A percentile compares a stretch with the other conserved stretches of the same genome.
These are phyloP conservation scores for Symphodus melops DNA, from an alignment of 2,113 vertebrate genomes.

Conservation along the genomic window DNA sequence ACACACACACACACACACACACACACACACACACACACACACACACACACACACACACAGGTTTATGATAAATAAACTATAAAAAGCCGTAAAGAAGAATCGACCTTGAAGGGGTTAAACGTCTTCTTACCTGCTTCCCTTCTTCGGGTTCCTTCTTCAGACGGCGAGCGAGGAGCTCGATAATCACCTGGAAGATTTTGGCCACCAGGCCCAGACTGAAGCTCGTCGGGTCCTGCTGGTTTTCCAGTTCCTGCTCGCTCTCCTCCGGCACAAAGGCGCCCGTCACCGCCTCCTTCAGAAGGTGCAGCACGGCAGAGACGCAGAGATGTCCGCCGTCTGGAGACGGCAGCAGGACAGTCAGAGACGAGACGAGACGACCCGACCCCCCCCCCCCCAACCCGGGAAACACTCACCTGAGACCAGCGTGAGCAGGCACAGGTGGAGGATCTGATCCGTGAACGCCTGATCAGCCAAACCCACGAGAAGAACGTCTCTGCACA, in stretches of 20 bases:
- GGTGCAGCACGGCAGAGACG: constrained; percentile 82
- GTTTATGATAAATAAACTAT: too few relatives aligned
- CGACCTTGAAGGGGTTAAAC: neutral
- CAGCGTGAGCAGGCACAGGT: constrained; percentile 82
- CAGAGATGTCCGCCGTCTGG: constrained; percentile 86
- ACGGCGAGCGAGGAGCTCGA: constrained; percentile 84
- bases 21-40: too few relatives aligned
- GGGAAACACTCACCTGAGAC: constrained; percentile 85
- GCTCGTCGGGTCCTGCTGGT: constrained; percentile 66
- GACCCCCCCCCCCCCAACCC: too few relatives aligned
- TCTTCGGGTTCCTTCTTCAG: constrained; percentile 86
- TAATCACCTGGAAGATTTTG: constrained; percentile 90
- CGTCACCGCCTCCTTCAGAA: constrained; percentile 86
- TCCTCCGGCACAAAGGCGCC: constrained; percentile 73
- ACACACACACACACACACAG: too few relatives aligned
- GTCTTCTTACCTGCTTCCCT: constrained; percentile 84
- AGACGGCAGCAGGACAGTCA: too few relatives aligned
- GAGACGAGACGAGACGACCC: too few relatives aligned
- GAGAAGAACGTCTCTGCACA: constrained; percentile 88
- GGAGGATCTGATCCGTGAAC: constrained; percentile 86
- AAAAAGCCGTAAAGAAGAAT: too few relatives aligned
- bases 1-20: too few relatives aligned
- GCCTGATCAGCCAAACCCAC: constrained; percentile 85
- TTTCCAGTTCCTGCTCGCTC: constrained; percentile 46
- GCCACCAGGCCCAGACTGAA: constrained; percentile 82